Evolutionary conservation across 1,140 invertebrate species (phyloP).

Genomic region (Drosophila saltans): DNA sequence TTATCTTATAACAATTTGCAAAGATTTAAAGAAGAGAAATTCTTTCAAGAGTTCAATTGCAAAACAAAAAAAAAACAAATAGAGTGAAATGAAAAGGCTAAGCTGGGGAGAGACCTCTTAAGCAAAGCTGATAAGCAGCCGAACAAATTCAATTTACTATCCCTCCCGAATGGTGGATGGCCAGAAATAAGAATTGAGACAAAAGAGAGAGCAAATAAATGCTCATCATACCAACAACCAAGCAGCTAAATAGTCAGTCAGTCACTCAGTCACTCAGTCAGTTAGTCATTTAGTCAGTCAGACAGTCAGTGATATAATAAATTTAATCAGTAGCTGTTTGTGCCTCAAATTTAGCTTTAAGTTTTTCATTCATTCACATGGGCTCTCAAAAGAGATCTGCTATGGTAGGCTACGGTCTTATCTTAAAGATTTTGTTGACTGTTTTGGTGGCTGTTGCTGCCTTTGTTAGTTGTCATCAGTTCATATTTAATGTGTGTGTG

Average conservation of each 20-base stretch:
- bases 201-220: constrained; percentile 11
- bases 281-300: neutral
- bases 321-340: constrained; percentile 37
- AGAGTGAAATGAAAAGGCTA: constrained; percentile 9
- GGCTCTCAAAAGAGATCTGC: neutral
- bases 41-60: constrained; percentile 16
- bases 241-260: neutral
- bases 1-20: constrained; percentile 31
- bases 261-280: neutral
- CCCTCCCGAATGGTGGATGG: constrained; percentile 15
- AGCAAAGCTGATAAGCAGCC: constrained; percentile 37
- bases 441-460: constrained; percentile 15
- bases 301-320: constrained; percentile 36
- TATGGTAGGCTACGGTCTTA: neutral
- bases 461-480: constrained; percentile 10
- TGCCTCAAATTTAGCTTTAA: constrained; percentile 25
- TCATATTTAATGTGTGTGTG: constrained; percentile 32
- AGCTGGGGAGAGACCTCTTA: neutral
- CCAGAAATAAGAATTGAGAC: constrained; percentile 20
- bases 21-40: constrained; percentile 22
- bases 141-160: constrained; percentile 41
- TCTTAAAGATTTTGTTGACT: constrained; percentile 28
- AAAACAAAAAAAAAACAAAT: constrained; percentile 29
- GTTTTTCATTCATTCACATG: neutral
- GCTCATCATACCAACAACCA: constrained; percentile 5